A percentile compares a stretch with the other conserved stretches of the same genome.
phyloP scores from a whole-genome alignment of 2,888 invertebrate genomes.

The Escarpia spicata region DNA sequence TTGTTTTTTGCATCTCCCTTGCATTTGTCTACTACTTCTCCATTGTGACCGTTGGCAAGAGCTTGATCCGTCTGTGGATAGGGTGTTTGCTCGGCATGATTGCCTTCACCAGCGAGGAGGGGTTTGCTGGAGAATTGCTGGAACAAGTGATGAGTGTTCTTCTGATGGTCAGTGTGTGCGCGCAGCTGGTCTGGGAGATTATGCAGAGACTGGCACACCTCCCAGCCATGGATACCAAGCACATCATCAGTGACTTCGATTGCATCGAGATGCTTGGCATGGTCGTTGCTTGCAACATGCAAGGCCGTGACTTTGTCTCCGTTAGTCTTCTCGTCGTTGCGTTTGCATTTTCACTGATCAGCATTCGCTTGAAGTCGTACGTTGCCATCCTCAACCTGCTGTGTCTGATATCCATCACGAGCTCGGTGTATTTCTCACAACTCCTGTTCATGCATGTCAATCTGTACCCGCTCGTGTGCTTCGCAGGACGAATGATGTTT shows the following conservation, averaged over 20 bases:
- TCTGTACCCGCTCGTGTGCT: constrained; percentile 53
- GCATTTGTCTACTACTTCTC: constrained; percentile 59
- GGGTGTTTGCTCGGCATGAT: constrained; percentile 60
- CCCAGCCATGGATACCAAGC: constrained; percentile 40
- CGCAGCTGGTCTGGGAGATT: constrained; percentile 54
- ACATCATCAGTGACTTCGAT: constrained; percentile 50
- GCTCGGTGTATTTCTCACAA: constrained; percentile 50
- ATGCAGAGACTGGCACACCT: constrained; percentile 49
- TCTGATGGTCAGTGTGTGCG: constrained; percentile 54
- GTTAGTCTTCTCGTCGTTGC: constrained; percentile 52
- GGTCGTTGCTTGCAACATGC: constrained; percentile 52
- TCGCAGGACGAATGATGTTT: constrained; percentile 53
- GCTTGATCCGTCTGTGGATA: constrained; percentile 57
- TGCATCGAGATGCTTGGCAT: constrained; percentile 57
- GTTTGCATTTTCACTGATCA: constrained; percentile 52
- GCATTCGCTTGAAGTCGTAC: constrained; percentile 59
- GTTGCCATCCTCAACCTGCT: constrained; percentile 51
- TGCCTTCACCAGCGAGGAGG: constrained; percentile 51
- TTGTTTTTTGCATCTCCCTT: constrained; percentile 56
- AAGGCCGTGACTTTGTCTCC: constrained; percentile 49
- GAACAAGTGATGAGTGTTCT: constrained; percentile 58
- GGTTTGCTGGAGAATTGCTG: constrained; percentile 46
- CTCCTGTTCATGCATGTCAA: constrained; percentile 53
- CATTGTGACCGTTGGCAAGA: constrained; percentile 49
- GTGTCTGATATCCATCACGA: constrained; percentile 46